Conservation (phyloP, 2,113 vertebrate species). For the Syngnathoides biaculeatus region DNA sequence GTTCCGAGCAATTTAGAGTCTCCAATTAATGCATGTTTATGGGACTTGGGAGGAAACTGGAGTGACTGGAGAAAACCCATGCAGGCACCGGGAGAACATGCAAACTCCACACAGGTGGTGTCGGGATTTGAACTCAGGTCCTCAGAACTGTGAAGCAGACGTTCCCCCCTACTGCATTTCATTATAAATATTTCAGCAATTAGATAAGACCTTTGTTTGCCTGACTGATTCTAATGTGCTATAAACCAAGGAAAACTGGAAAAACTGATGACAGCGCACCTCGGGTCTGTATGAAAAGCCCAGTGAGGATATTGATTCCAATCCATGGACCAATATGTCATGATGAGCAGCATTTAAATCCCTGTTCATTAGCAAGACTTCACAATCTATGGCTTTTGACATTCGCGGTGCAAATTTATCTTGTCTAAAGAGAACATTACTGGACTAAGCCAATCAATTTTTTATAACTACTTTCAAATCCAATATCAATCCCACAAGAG, state of each 20-base stretch:
- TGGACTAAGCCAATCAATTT: slow-evolving; percentile 14
- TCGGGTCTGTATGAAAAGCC: not conserved
- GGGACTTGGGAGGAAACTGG: too few species aligned
- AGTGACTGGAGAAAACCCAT: too few species aligned
- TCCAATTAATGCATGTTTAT: too few species aligned
- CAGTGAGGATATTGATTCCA: slow-evolving; percentile 24
- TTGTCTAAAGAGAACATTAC: slow-evolving; percentile 14
- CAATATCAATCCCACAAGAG: not conserved
- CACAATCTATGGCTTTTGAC: slow-evolving; percentile 21
- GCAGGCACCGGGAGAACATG: too few species aligned
- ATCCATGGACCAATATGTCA: slow-evolving; percentile 25
- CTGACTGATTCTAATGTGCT: slow-evolving; percentile 31
- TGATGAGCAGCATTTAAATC: slow-evolving; percentile 23
- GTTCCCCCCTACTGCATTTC: too few species aligned
- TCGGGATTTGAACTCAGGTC: too few species aligned
- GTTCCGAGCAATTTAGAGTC: too few species aligned
- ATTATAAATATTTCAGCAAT: not conserved
- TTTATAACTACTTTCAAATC: slow-evolving; percentile 12
- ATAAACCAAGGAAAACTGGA: slow-evolving; percentile 18
- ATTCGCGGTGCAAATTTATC: not conserved
- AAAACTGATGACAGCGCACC: slow-evolving; percentile 14
- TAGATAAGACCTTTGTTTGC: slow-evolving; percentile 32
- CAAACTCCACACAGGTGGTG: too few species aligned
- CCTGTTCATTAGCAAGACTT: slow-evolving; percentile 39
- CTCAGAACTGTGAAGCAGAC: too few species aligned